These are phyloP conservation scores for Torymus texanus DNA, from an alignment of 2,888 invertebrate genomes.

Conservation along the genomic window DNA sequence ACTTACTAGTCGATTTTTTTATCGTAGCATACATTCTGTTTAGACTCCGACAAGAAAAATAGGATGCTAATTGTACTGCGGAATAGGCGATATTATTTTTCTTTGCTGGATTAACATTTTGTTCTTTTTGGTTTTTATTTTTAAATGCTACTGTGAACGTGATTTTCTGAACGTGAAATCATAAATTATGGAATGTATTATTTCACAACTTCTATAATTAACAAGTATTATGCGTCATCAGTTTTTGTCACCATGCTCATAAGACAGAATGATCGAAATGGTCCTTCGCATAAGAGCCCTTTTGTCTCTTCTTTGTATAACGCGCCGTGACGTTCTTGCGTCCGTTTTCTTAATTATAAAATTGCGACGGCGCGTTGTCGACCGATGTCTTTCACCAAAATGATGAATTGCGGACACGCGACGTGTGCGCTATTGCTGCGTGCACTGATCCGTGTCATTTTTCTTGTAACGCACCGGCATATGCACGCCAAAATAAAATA, in stretches of 20 bases:
- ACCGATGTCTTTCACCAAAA: constrained; percentile 43
- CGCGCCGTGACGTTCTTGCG: constrained; percentile 46
- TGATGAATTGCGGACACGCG: constrained; percentile 25
- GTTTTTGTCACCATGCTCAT: constrained; percentile 51
- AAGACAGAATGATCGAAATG: constrained; percentile 49
- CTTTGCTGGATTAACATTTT: no score
- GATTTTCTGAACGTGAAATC: no score
- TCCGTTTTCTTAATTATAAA: constrained; percentile 54
- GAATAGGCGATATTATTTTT: no score
- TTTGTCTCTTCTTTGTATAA: constrained; percentile 43
- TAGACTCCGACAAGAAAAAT: no score
- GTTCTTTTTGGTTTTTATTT: no score
- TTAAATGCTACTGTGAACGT: no score
- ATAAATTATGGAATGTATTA: background rate
- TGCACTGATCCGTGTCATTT: no score
- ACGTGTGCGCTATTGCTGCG: background rate
- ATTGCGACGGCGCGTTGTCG: constrained; percentile 40
- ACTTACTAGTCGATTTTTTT: no score
- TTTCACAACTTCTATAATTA: constrained; percentile 58
- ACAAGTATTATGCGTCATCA: constrained; percentile 59
- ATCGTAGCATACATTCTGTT: no score
- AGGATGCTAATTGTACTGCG: no score
- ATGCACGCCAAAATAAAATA: background rate
- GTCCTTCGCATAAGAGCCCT: constrained; percentile 42
- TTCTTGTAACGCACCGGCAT: no score